phyloP scores from a whole-genome alignment of 2,797 vertebrate genomes.

The Gobio occitaniae region DNA sequence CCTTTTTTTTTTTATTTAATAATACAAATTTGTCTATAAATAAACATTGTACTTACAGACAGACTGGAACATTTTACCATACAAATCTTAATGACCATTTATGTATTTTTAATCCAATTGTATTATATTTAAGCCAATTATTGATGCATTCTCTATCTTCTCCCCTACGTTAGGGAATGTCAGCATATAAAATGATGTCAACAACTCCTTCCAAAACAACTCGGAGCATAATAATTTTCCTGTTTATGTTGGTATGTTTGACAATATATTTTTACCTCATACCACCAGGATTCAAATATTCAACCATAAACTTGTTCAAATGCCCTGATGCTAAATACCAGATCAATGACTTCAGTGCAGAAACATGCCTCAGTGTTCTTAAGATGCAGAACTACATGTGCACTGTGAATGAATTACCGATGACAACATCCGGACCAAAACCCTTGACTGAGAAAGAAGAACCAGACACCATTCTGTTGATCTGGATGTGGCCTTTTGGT shows the following conservation, averaged over 20 bases:
- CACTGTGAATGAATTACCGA: constrained; percentile 40
- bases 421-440: neutral
- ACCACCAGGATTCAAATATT: neutral
- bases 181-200: neutral
- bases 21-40: neutral
- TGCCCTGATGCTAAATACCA: neutral
- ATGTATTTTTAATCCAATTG: neutral
- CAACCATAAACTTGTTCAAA: neutral
- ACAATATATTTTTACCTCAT: constrained; percentile 22
- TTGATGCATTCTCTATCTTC: neutral
- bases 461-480: constrained; percentile 23
- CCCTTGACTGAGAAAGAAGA: neutral
- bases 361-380: neutral
- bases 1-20: too few relatives aligned
- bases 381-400: neutral
- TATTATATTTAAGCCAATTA: neutral
- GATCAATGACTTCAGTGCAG: neutral
- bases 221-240: neutral
- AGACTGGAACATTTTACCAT: neutral
- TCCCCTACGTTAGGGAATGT: neutral
- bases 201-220: neutral
- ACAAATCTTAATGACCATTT: neutral
- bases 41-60: neutral
- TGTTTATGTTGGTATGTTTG: neutral
- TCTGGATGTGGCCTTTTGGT: constrained; percentile 53